Base-by-base conservation (phyloP, 2,113 vertebrate genomes). In the Oncorhynchus nerka region DNA sequence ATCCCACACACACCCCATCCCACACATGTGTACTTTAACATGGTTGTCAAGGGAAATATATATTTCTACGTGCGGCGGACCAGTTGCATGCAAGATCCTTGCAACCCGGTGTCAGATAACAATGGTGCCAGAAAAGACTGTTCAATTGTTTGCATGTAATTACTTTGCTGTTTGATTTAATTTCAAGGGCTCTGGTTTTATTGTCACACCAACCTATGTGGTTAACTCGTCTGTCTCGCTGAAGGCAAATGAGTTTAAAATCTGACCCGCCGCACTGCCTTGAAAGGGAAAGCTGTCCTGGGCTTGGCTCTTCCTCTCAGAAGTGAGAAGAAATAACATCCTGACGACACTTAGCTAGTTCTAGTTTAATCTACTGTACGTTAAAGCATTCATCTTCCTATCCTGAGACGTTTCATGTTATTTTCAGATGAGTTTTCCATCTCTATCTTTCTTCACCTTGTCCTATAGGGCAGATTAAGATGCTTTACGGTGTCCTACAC, bases 81-180 rank as follows among this genome's bases (percentile, higher is more conserved):
- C 7, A 79, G 86, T 66, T 80, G 78, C 16, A 8, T 48, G 48
- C 76, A 1, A 66, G 74, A 82, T 65, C 79, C 15, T n/a, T 70
- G 19, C 48, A 81, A 80, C 83, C 83, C 75, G 81, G 28, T 75
- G 76, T 75, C 45, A 20, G 75, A 87, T 87, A 83, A 88, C 68
- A 68, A 71, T 55, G 61, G 55, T 55, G 74, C 59, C 72, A 83
- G 76, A 84, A 86, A 62, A 73, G 79, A 59, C 73, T 79, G 79
- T 74, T 79, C 79, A 70, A 79, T 49, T 75, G 71, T 73, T 71
- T 77, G 64, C 88, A 89, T 84, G 75, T 76, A 82, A 89, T 90
- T 85, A 84, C 71, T 81, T 32, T 3, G 6, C 30, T 22, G 76
- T 68, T 74, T 87, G 79, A 91, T 90, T 89, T 82, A 78, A 89